Evolutionary conservation across 2,797 vertebrate species (phyloP).

Genomic region (Protosalanx chinensis): DNA sequence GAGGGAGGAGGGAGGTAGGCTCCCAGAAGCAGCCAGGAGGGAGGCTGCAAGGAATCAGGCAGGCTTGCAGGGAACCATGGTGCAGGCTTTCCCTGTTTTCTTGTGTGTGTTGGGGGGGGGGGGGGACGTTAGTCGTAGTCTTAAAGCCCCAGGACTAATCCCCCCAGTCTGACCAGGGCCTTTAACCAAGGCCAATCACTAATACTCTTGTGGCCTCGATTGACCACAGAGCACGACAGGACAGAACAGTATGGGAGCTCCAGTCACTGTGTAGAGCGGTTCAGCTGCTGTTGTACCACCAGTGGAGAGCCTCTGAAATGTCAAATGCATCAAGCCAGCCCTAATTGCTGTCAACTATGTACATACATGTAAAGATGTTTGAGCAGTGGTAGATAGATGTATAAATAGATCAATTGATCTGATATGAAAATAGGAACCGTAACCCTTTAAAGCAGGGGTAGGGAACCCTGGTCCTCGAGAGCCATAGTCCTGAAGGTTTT

Average conservation of each 20-base stretch:
- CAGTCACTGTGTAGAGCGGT: background rate
- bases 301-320: background rate
- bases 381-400: no score
- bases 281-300: background rate
- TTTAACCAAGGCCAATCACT: conserved; percentile 27
- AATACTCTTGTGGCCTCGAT: conserved; percentile 32
- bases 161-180: conserved; percentile 15
- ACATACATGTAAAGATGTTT: no score
- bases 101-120: no score
- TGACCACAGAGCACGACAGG: conserved; percentile 12
- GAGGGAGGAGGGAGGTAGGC: background rate
- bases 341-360: no score
- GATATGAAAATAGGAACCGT: no score
- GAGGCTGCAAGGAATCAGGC: background rate
- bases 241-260: conserved; percentile 3
- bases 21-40: no score
- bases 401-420: no score
- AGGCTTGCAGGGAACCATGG: background rate
- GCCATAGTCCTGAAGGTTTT: no score
- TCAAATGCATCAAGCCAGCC: background rate
- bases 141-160: conserved; percentile 34
- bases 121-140: background rate
- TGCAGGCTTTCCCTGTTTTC: conserved; percentile 3
- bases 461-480: no score
- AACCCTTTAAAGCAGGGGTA: no score